phyloP scores from a whole-genome alignment of 2,888 invertebrate genomes.

The Lobophora halterata region DNA sequence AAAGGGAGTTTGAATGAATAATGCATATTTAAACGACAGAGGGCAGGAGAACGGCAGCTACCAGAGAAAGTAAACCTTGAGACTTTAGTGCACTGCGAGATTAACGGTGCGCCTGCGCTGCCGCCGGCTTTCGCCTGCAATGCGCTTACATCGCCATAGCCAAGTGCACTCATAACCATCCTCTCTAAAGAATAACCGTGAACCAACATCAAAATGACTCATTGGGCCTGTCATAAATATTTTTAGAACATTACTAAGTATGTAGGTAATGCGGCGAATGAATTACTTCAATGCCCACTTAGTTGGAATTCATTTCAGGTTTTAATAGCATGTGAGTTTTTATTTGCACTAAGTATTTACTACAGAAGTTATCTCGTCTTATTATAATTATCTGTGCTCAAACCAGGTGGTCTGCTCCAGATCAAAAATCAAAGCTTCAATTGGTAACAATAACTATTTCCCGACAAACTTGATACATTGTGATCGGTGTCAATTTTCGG shows the following conservation, averaged over 20 bases:
- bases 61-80: slow-evolving; percentile 74
- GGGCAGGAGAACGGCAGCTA: slow-evolving; percentile 33
- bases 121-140: slow-evolving; percentile 59
- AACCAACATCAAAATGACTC: slow-evolving; percentile 48
- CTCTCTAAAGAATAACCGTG: slow-evolving; percentile 36
- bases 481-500: slow-evolving; percentile 43
- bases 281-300: slow-evolving; percentile 1
- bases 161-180: slow-evolving; percentile 17
- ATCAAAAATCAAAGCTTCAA: slow-evolving; percentile 22
- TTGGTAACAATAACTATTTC: slow-evolving; percentile 30
- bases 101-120: slow-evolving; percentile 52
- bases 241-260: slow-evolving; percentile 54
- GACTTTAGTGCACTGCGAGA: slow-evolving; percentile 52
- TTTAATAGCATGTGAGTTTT: neutral
- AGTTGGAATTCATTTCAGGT: slow-evolving; percentile 3
- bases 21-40: neutral
- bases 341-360: neutral
- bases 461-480: slow-evolving; percentile 38
- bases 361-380: neutral
- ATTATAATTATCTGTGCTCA: neutral
- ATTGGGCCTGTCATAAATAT: slow-evolving; percentile 58
- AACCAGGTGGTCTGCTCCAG: slow-evolving; percentile 10
- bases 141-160: slow-evolving; percentile 11
- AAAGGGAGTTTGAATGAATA: neutral
- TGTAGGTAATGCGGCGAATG: slow-evolving; percentile 11